Conservation (phyloP, 1,140 invertebrate species). For the Plectrocnemia conspersa region DNA sequence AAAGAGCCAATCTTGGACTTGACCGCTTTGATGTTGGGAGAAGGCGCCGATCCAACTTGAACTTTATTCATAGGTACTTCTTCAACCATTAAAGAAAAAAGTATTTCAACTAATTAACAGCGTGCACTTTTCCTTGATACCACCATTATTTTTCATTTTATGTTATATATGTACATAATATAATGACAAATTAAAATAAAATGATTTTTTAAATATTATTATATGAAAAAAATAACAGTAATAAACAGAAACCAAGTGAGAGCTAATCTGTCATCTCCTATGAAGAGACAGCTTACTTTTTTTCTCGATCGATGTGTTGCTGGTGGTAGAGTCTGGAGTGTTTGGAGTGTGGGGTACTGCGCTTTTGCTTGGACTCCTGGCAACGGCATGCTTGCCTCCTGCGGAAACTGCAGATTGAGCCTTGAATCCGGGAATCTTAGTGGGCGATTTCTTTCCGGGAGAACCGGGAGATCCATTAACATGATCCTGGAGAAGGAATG, state of each 20-base stretch:
- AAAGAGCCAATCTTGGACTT: constrained; percentile 92
- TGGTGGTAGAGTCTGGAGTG: constrained; percentile 60
- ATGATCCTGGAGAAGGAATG: constrained; percentile 37
- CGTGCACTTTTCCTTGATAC: no score
- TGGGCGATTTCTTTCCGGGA: constrained; percentile 56
- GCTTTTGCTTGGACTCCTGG: constrained; percentile 60
- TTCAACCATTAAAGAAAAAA: constrained; percentile 37
- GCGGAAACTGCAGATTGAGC: constrained; percentile 50
- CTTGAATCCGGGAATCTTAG: constrained; percentile 52
- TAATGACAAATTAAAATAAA: no score
- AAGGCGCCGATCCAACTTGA: constrained; percentile 83
- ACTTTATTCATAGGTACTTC: constrained; percentile 90
- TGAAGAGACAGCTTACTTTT: constrained; percentile 67
- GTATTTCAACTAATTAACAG: no score
- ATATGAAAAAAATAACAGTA: no score
- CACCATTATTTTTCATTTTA: no score
- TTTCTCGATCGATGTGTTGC: constrained; percentile 58
- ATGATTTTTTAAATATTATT: no score
- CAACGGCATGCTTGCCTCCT: constrained; percentile 52
- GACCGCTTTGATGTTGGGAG: constrained; percentile 85
- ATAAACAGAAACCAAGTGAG: no score
- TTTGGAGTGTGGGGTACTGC: constrained; percentile 53
- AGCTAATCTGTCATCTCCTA: no score
- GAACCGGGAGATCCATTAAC: constrained; percentile 60
- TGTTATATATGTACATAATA: no score